Percentiles rank a stretch among this genome's conserved stretches.
Conservation (phyloP, 1,140 invertebrate genomes). For the Homarus americanus region DNA sequence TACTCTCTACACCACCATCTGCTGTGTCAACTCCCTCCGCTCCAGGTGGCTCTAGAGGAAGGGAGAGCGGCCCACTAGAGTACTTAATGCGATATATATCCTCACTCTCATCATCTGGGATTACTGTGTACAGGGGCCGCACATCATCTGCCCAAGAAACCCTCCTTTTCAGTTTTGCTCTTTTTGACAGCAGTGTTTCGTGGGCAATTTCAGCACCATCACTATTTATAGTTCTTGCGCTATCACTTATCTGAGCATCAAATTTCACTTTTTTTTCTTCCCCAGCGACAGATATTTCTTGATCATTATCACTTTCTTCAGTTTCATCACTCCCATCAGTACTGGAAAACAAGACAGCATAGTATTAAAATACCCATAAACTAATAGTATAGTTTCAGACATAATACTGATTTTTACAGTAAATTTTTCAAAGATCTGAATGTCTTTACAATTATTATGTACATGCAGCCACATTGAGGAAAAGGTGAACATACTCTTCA, state of each 20-base stretch:
- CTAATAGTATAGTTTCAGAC: too few relatives aligned
- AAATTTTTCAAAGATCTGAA: too few relatives aligned
- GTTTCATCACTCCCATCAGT: background rate
- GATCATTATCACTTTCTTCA: background rate
- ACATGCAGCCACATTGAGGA: too few relatives aligned
- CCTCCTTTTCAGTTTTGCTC: constrained; percentile 16
- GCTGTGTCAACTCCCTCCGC: background rate
- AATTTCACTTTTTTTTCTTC: background rate
- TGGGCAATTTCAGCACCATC: background rate
- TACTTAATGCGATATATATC: constrained; percentile 52
- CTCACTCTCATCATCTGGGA: constrained; percentile 43
- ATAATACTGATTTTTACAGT: too few relatives aligned
- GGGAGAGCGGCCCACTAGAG: background rate
- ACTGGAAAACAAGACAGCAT: background rate
- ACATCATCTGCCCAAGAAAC: constrained; percentile 55
- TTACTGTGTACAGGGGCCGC: constrained; percentile 32
- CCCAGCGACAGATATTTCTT: background rate
- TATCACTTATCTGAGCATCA: background rate
- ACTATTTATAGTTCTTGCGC: background rate
- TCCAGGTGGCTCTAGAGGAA: background rate
- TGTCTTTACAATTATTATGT: too few relatives aligned
- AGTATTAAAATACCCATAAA: too few relatives aligned
- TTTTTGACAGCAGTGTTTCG: background rate
- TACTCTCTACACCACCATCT: background rate
- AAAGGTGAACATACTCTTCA: background rate